Evolutionary conservation across 2,888 invertebrate genomes (phyloP), one percentile per base, ranked within the genome.

Genomic region (Drosophila acutilabella): DNA sequence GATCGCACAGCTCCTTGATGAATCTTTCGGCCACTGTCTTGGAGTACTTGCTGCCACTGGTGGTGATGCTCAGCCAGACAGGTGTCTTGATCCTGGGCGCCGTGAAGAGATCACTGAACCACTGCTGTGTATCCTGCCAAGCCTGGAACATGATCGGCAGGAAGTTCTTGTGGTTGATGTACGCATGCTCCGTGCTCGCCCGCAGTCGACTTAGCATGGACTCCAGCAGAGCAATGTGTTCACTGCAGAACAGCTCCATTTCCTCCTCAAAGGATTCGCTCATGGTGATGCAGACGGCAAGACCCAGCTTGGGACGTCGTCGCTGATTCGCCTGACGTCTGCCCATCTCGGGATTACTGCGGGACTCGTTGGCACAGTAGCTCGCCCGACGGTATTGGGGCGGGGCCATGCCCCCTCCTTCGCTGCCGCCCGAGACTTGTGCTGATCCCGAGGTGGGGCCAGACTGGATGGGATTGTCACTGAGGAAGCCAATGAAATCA

Each of bases 191-290:
- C 0, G 96, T 94, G 5, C 94, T 94, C 44, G 94, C 92, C 3
- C 96, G 94, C 58, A 98, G 91, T 23, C 96, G 94, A 90, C 95
- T 95, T 48, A 97, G 92, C 91, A 96, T 93, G 11, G 95, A 94
- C 89, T 96, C 96, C 13, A 97, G 88, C 61, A 96, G 93, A 0
- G 95, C 94, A 53, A 96, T 95, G 87, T 97, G 97, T 77, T 97
- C 96, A 92, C 97, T 94, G 81, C 97, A 94, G 73, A 96, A 95
- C 48, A 94, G 93, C 76, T 96, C 95, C 93, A 96, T 94, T 83
- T 95, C 94, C 89, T 95, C 93, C 91, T 95, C 94, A 75, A 93
- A 93, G 8, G 93, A 93, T 54, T 93, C 91, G 38, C 93, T 93
- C 80, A 95, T 92, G 45, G 93, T 93, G 64, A 96, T 94, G 64